Evolutionary conservation across 1,140 invertebrate genomes (phyloP).

Genomic region (Bombus balteatus): DNA sequence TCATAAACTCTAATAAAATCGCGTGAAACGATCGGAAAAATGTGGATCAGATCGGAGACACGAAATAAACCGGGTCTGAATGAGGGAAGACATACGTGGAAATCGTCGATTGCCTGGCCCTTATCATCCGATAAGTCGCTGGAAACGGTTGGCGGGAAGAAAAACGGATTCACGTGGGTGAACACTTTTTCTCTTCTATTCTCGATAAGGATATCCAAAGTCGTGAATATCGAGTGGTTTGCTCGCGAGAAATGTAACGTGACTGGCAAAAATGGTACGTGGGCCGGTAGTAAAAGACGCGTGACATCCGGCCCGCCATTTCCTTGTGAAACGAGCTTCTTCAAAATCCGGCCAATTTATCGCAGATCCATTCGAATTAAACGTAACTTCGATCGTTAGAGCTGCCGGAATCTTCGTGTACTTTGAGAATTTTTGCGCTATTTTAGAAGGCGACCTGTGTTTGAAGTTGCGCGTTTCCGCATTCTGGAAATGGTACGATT

Average conservation of each 20-base stretch:
- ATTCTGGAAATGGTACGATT: no score
- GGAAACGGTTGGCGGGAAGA: not conserved
- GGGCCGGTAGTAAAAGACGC: conserved; percentile 51
- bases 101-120: conserved; percentile 1
- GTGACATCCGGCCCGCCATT: conserved; percentile 14
- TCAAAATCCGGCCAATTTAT: not conserved
- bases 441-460: no score
- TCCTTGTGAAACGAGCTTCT: conserved; percentile 7
- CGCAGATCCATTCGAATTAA: not conserved
- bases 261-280: conserved; percentile 30
- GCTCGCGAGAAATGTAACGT: not conserved
- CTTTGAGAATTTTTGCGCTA: not conserved
- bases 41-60: not conserved
- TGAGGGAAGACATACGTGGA: conserved; percentile 6
- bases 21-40: not conserved
- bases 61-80: conserved; percentile 8
- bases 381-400: not conserved
- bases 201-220: conserved; percentile 41
- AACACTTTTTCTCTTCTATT: conserved; percentile 7
- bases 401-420: not conserved
- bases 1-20: not conserved
- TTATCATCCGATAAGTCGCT: conserved; percentile 34
- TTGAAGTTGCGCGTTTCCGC: no score
- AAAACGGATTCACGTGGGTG: conserved; percentile 52
- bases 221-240: conserved; percentile 9